Base-by-base conservation (phyloP, 2,113 vertebrate species). In the Mystacornis crossleyi region DNA sequence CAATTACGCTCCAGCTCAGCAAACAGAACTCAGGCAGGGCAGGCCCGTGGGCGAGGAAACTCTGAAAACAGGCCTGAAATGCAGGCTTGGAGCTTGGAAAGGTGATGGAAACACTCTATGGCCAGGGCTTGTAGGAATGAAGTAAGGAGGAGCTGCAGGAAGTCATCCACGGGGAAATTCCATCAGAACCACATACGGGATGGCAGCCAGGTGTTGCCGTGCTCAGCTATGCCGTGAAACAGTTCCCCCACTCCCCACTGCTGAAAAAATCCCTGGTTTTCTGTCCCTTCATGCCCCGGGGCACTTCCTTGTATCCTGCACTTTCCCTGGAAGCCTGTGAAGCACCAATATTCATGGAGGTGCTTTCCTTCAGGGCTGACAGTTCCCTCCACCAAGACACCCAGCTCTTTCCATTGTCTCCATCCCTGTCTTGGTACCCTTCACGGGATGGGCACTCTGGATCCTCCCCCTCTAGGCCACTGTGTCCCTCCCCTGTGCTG, bases 191-290 rank as follows among this genome's bases (percentile, higher is more conserved):
- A 31, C 28, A 8, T 5, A 9, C 0, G 5, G 53, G 36, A 20
- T 36, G 29, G 58, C 11, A 67, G 34, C 14, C 24, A 26, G n/a
- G 23, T 6, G 24, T 24, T 71, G 18, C 2, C 23, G 19, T 33
- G 45, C 33, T 55, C 51, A 57, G 23, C 28, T 65, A 2, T 4
- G 24, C 36, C 50, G 28, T 20, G 31, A 34, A 84, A 64, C 12
- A 8, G 2, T 65, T 62, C 16, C 29, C 38, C 51, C 38, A 14
- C 60, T 67, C 8, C 12, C 4, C 24, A 14, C 2, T 9, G 29
- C 9, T 17, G 45, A 20, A 62, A 65, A 81, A 31, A 12, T 0
- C 0, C 1, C 1, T 53, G n/a, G 0, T 7, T 78, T 57, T 58
- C 83, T 75, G n/a, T 29, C 36, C 57, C 21, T 78, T 14, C 29